Conservation (phyloP, 2,113 vertebrate species). For the Rutilus rutilus region DNA sequence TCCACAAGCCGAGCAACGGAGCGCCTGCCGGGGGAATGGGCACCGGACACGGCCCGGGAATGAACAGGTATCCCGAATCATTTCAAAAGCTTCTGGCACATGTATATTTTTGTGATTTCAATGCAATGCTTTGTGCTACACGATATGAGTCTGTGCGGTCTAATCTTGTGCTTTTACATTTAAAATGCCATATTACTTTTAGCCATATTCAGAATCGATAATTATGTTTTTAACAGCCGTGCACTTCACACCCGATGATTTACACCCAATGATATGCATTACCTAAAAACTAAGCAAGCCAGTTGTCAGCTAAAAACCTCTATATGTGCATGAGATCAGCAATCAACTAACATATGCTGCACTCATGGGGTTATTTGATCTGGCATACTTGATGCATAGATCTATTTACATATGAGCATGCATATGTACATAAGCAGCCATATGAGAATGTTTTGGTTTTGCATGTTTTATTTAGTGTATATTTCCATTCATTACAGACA, state of each 20-base stretch:
- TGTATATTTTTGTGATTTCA: not conserved
- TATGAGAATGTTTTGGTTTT: not conserved
- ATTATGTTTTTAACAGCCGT: not conserved
- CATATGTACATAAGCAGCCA: not conserved
- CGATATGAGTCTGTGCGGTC: not conserved
- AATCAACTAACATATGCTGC: constrained; percentile 6
- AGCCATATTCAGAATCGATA: not conserved
- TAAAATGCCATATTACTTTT: not conserved
- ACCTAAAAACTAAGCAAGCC: not conserved
- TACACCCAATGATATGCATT: not conserved
- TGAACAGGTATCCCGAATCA: constrained; percentile 76
- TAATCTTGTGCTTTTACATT: constrained; percentile 1
- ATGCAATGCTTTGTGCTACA: not conserved
- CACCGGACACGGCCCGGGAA: constrained; percentile 74
- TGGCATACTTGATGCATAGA: constrained; percentile 4
- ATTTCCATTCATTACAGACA: constrained; percentile 18
- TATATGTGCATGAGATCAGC: not conserved
- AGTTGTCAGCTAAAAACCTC: constrained; percentile 27
- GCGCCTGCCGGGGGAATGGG: constrained; percentile 76
- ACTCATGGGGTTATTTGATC: constrained; percentile 3
- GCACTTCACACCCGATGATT: not conserved
- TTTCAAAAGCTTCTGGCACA: not conserved
- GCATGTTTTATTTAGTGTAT: not conserved
- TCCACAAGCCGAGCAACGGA: constrained; percentile 81
- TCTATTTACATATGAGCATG: not conserved